Evolutionary conservation across 1,140 invertebrate genomes (phyloP).

Genomic region (Drosophila bipectinata): DNA sequence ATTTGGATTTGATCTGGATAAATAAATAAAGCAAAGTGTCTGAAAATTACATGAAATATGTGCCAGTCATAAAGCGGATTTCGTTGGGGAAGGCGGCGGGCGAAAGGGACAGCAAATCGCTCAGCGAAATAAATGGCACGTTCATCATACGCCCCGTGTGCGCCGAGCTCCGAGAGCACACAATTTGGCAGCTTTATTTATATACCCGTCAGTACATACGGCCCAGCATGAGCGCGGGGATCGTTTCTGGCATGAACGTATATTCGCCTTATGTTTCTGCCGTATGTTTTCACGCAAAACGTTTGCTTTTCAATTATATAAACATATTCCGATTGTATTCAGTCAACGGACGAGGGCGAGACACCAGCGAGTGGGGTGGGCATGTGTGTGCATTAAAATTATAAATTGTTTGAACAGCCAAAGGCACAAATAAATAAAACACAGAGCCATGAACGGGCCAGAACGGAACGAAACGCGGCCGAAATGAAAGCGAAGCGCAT

Average conservation of each 20-base stretch:
- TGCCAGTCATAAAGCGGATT: conserved; percentile 65
- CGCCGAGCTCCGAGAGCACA: conserved; percentile 34
- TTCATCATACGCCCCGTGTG: conserved; percentile 78
- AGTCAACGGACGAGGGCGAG: conserved; percentile 47
- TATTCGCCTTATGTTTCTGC: conserved; percentile 45
- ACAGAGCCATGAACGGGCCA: conserved; percentile 21
- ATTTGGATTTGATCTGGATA: conserved; percentile 28
- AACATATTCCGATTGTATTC: conserved; percentile 80
- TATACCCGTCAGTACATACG: conserved; percentile 46
- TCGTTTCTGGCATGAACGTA: conserved; percentile 23
- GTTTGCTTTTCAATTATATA: conserved; percentile 80
- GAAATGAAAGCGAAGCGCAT: conserved; percentile 56
- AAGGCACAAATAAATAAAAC: conserved; percentile 62
- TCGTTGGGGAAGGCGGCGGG: background rate
- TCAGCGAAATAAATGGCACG: conserved; percentile 72
- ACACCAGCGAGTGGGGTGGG: background rate
- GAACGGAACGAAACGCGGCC: conserved; percentile 23
- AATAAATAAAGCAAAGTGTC: conserved; percentile 56
- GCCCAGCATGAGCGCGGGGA: conserved; percentile 30
- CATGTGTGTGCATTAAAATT: conserved; percentile 75
- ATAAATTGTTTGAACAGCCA: conserved; percentile 76
- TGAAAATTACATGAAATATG: conserved; percentile 68
- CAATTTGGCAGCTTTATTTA: conserved; percentile 77
- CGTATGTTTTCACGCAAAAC: conserved; percentile 64
- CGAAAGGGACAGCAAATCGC: conserved; percentile 32